Base-by-base conservation (phyloP, 1,140 invertebrate species). In the Trigoniulus corallinus region DNA sequence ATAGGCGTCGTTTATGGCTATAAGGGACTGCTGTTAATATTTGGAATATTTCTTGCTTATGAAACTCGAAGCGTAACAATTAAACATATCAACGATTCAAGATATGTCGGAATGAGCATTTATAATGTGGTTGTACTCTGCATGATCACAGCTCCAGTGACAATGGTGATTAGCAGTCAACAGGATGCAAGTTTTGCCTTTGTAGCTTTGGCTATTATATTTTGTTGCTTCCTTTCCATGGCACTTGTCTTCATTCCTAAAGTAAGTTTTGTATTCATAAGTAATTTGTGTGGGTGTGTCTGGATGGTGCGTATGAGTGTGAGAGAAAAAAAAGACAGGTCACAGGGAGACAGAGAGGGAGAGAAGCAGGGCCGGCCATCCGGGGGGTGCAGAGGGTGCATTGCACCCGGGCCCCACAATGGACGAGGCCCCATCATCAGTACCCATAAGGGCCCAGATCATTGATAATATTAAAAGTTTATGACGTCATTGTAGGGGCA, bases 121-220 rank as follows among this genome's bases (percentile, higher is more conserved):
- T 98, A 98, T 71, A 99, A 99, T 69, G 93, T 98, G 44, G 93
- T 95, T 50, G 88, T 98, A 23, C 74, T 98, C 13, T 96, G 92
- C 64, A 70, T 98, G 50, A 96, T 98, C 62, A 97, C 93, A 10
- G 92, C 87, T 13, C 94, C 94, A 0, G 93, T 98, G 34, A 89
- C 88, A 12, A 79, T 98, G 72, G 89, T 98, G 15, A 96, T 98
- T 54, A 83, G 85, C 48, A 88, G 85, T 54, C 93, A 98, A 63
- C 89, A 96, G 64, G 89, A 98, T 68, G 92, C 94, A 12, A 88
- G 86, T 54, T 99, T 93, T 67, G 88, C 88, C 15, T 98, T 99
- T 67, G 85, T 96, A 23, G 82, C 91, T 1, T 70, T 96, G 42
- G 87, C 92, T 23, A 91, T 96, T 53, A 86, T 95, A 47, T 92